Conservation (phyloP, 2,797 vertebrate species). For the Gallinago stenura region DNA sequence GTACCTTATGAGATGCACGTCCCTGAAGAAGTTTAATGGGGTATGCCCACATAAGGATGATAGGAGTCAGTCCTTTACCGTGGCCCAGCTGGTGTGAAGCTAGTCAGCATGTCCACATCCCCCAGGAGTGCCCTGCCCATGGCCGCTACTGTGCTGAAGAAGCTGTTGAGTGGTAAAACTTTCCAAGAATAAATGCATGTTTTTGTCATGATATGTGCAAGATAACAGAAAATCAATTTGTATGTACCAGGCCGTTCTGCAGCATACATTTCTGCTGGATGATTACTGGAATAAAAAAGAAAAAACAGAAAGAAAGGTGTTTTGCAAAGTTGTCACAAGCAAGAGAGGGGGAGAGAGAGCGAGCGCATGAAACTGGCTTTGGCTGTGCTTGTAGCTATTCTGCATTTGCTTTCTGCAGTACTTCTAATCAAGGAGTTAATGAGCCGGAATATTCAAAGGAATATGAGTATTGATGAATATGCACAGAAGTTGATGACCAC, state of each 20-base stretch:
- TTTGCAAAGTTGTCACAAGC: not conserved
- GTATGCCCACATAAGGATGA: not conserved
- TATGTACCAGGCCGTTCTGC: not conserved
- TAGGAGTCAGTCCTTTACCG: not conserved
- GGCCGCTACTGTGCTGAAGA: not conserved
- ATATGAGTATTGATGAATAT: not conserved
- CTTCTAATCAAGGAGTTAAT: not conserved
- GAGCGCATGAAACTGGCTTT: not conserved
- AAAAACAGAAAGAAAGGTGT: not conserved
- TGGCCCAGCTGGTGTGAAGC: not conserved
- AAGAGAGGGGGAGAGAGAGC: not conserved
- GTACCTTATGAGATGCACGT: not conserved
- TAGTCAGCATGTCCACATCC: not conserved
- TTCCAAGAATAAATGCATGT: not conserved
- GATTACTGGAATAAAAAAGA: not conserved
- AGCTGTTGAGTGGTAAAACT: not conserved
- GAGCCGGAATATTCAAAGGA: not conserved
- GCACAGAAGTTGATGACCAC: not conserved
- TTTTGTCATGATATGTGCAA: not conserved
- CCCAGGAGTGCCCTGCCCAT: not conserved
- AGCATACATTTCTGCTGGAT: not conserved
- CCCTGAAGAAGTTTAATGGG: not conserved
- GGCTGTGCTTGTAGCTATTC: not conserved
- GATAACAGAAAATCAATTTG: not conserved
- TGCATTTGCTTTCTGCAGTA: not conserved